Evolutionary conservation across 1,140 invertebrate species (phyloP), one percentile per base, ranked within the genome.

Genomic region (Ceratina australensis): DNA sequence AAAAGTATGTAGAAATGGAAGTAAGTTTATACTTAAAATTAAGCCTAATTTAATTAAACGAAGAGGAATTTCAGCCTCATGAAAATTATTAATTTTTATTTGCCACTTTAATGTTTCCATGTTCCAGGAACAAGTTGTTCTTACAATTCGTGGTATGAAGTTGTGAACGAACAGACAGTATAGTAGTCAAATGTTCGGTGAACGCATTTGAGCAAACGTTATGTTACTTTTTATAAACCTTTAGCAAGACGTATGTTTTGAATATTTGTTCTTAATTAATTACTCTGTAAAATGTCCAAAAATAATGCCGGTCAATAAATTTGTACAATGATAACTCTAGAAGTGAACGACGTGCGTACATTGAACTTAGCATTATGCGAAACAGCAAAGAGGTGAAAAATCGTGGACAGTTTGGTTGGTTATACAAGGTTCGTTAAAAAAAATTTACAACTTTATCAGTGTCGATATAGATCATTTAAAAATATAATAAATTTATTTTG

Each of bases 341-440:
- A 59, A 15, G 28, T 24, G 33, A 4, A 20, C 60, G 20, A 67
- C 24, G 3, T 49, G 0, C 1, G 26, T 60, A 8, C 49, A 61
- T 69, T 13, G 61, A 71, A 63, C 24, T 69, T 76, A 60, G 20
- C 1, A 20, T 47, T 60, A 75, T 84, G 82, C 72, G 65, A 54
- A 68, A 54, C 67, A 72, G 33, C 12, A 64, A 52, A 76, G 60
- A 72, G 0, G 0, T 5, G 20, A 52, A 18, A 57, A 60, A 18
- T 49, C 73, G 10, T 28, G 28, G 50, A n/a, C 54, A 60, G 7
- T 84, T 84, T 56, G 78, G 69, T 15, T 59, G 54, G 33, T 66
- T 67, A 33, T 84, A 84, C 18, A 72, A 84, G 81, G 82, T 84
- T 83, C 16, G 82, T 72, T 72, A 56, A 16, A 4, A n/a, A n/a